These are phyloP conservation scores for Chrysotoxum bicinctum DNA, from an alignment of 2,888 invertebrate species.

Conservation along the genomic window DNA sequence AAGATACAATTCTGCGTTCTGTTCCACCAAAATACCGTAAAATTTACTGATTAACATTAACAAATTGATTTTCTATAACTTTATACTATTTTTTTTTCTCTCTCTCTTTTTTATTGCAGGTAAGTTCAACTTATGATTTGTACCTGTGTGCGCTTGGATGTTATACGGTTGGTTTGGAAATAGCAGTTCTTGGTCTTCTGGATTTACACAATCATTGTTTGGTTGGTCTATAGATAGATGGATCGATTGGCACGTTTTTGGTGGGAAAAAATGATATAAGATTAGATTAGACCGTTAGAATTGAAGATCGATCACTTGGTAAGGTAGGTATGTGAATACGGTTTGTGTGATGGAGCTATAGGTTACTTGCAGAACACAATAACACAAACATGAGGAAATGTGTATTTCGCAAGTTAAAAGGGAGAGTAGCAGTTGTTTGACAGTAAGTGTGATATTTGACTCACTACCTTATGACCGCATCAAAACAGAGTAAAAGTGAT, in stretches of 20 bases:
- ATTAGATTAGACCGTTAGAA: conserved; percentile 27
- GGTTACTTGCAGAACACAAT: not conserved
- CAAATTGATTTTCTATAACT: conserved; percentile 54
- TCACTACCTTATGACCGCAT: not conserved
- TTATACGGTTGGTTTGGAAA: conserved; percentile 49
- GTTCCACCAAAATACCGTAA: conserved; percentile 41
- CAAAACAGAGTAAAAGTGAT: not conserved
- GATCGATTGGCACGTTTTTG: conserved; percentile 24
- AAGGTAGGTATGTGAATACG: not conserved
- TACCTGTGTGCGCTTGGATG: not conserved
- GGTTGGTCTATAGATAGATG: not conserved
- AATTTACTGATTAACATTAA: conserved; percentile 42
- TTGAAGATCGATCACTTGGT: conserved; percentile 31
- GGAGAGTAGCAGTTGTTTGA: not conserved
- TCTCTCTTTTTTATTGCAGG: conserved; percentile 62
- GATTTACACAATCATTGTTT: conserved; percentile 2
- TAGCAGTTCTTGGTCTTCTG: conserved; percentile 54
- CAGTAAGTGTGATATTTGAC: not conserved
- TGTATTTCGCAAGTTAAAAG: not conserved
- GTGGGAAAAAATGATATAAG: conserved; percentile 22
- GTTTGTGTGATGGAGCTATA: not conserved
- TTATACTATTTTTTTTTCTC: conserved; percentile 35
- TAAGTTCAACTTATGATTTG: conserved; percentile 56
- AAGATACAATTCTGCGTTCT: conserved; percentile 8
- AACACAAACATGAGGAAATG: not conserved